Evolutionary conservation across 64 coral and sea anemone species (phyloP), one percentile per base, ranked within the genome.

Genomic region (Anthopleura sola): DNA sequence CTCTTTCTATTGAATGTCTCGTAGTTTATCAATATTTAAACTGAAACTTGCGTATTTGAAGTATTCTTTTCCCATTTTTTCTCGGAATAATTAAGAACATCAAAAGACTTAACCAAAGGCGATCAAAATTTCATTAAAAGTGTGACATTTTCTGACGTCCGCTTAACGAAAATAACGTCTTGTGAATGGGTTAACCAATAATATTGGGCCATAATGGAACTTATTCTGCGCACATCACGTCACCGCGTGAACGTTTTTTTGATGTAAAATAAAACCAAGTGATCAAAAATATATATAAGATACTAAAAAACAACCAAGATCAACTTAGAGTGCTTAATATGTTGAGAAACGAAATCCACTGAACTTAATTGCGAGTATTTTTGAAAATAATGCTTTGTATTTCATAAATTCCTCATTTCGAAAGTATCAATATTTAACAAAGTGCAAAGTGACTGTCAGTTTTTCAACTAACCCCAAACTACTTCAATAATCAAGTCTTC

Each of bases 91-190:
- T 71, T 32, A 71, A 7, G 10, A 33, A 71, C 29, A 34, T 71
- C 66, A 32, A 32, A 33, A 71, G 66, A 71, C 66, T 71, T 53
- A 62, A 71, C 66, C 66, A 71, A 71, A 32, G 28, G 34, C 28
- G 66, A 71, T 71, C 66, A 32, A 71, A 71, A 32, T 71, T 71
- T 71, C 28, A 71, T 71, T 71, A 36, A 71, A 71, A 71, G n/a
- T 36, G 34, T 71, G 66, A 15, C 66, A 71, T 32, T 36, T 3
- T n/a, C 14, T 71, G n/a, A 34, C 14, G 13, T 1, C 29, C 26
- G 9, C 3, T 32, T 71, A 71, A 32, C 21, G 28, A 20, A 71
- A 71, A 34, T 14, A 71, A 71, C 34, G 28, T 71, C 66, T 21
- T 17, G n/a, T 0, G 28, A 10, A 71, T 14, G 66, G 8, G 34